These are phyloP conservation scores for Crypturellus undulatus DNA, from an alignment of 2,113 vertebrate species.

Conservation along the genomic window DNA sequence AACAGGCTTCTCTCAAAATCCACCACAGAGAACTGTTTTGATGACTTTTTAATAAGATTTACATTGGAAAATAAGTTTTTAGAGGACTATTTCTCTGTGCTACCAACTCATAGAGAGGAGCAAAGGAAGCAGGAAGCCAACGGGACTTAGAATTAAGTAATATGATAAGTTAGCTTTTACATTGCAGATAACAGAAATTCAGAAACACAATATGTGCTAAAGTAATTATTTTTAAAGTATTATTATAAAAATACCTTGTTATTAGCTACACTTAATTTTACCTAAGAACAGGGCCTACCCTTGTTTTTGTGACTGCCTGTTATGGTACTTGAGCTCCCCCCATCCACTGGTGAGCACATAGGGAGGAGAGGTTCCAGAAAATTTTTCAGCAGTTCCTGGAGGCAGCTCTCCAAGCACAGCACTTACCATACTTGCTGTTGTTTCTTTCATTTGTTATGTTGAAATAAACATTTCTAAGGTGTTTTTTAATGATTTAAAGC, in stretches of 20 bases:
- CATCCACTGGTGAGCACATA: background rate
- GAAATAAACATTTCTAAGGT: background rate
- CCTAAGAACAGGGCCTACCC: background rate
- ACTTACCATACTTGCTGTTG: background rate
- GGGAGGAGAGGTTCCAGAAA: background rate
- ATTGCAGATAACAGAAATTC: background rate
- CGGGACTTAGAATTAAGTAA: background rate
- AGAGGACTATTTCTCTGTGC: background rate
- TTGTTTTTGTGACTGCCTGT: background rate
- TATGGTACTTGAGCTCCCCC: background rate
- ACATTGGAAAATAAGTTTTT: background rate
- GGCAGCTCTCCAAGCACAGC: background rate
- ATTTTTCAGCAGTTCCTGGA: background rate
- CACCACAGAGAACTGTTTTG: background rate
- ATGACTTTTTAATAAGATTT: background rate
- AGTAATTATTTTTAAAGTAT: background rate
- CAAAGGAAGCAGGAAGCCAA: background rate
- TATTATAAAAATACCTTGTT: background rate
- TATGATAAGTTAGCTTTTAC: background rate
- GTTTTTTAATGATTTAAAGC: background rate
- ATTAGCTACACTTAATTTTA: background rate
- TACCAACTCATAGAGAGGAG: background rate
- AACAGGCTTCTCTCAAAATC: slow-evolving; percentile 12
- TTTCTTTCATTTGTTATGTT: background rate
- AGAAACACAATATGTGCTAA: background rate